Base-by-base conservation (phyloP, 1,140 invertebrate species). In the Nephila pilipes region DNA sequence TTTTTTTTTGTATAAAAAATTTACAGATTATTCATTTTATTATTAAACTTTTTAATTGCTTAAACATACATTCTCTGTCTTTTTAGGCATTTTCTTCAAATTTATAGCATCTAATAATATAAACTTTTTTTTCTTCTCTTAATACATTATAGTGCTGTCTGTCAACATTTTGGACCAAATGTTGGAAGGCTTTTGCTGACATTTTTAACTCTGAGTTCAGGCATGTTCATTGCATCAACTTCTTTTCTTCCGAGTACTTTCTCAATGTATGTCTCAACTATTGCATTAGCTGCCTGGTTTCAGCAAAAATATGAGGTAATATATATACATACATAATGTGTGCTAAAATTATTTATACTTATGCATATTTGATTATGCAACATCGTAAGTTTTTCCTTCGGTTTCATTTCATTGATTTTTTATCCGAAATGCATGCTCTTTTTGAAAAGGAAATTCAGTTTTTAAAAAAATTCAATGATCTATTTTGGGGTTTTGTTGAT, bases 221-320 rank as follows among this genome's bases (percentile, higher is more conserved):
- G 99, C 63, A 98, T 99, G 97, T 99, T 98, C 95, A 97, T 98
- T 25, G 97, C 98, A 0, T 97, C 97, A 93, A 97, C 98, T 16
- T 98, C 99, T 1, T 98, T 98, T 96, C 96, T 99, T 58, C 99
- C 99, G 0, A 99, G 98, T 2, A 97, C 97, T 10, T 99, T 99
- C 96, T 98, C 98, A 80, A 98, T 99, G 97, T 97, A 97, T 94
- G 96, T 97, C 95, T 97, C 97, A 46, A 97, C 98, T 91, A 96
- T 97, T 10, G 97, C 98, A 0, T 96, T 98, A 95, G 98, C 97
- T 38, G 97, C 97, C 75, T 99, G 98, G 98, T 98, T 98, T 96
- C 96, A 97, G 22, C 96, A 97, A 88, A 97, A 97, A 93, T 97
- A 98, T 79, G 69, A 90, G 63, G 94, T 94, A 79, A 81, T 58